Conservation (phyloP, 2,888 invertebrate species). For the Scelioninae gen. 1 region DNA sequence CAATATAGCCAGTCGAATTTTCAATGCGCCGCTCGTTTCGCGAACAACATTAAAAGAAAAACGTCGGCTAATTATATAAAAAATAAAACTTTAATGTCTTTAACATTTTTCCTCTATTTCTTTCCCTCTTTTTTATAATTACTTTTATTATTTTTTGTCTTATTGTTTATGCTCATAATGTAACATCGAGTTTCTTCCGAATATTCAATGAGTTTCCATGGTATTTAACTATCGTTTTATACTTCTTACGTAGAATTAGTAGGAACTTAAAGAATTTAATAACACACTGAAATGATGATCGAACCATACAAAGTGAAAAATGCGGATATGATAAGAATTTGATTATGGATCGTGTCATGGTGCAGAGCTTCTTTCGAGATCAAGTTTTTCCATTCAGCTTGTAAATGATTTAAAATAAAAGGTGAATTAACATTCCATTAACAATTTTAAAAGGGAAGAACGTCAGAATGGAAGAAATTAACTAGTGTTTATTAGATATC, state of each 20-base stretch:
- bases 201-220: conserved; percentile 40
- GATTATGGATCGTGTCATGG: conserved; percentile 52
- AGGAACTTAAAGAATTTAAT: conserved; percentile 64
- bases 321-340: conserved; percentile 19
- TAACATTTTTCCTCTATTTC: conserved; percentile 49
- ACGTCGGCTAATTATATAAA: conserved; percentile 62
- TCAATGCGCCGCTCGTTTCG: conserved; percentile 43
- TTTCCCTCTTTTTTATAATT: conserved; percentile 17
- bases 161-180: conserved; percentile 33
- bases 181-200: conserved; percentile 32
- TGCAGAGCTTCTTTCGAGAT: conserved; percentile 42
- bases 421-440: neutral
- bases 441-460: conserved; percentile 32
- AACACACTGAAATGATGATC: conserved; percentile 45
- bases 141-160: conserved; percentile 8
- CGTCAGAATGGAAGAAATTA: conserved; percentile 29
- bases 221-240: conserved; percentile 23
- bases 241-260: conserved; percentile 53
- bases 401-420: neutral
- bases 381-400: neutral
- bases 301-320: conserved; percentile 30
- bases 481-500: neutral
- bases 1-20: conserved; percentile 59
- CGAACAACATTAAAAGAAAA: conserved; percentile 58
- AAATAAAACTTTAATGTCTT: conserved; percentile 65